phyloP scores from a whole-genome alignment of 1,140 invertebrate genomes.

The Manduca sexta region DNA sequence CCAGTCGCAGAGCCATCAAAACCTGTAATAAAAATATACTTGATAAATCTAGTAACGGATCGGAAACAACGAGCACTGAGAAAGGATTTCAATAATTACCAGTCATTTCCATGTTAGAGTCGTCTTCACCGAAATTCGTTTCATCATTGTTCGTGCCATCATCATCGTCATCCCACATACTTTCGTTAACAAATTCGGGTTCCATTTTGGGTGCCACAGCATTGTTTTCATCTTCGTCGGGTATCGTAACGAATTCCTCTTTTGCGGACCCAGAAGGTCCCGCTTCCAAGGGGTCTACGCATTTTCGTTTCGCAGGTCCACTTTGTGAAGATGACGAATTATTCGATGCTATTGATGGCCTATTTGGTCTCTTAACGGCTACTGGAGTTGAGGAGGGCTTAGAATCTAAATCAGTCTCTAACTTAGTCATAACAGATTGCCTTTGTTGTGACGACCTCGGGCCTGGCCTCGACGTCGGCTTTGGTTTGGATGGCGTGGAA shows the following conservation, averaged over 20 bases:
- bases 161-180: slow-evolving; percentile 72
- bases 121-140: slow-evolving; percentile 72
- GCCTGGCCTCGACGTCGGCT: slow-evolving; percentile 73
- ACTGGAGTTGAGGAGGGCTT: slow-evolving; percentile 73
- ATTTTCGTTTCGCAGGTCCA: slow-evolving; percentile 72
- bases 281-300: slow-evolving; percentile 71
- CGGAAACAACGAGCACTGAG: neutral
- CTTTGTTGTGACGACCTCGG: slow-evolving; percentile 74
- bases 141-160: slow-evolving; percentile 72
- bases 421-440: slow-evolving; percentile 72
- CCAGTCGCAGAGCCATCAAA: slow-evolving; percentile 71
- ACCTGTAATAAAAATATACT: slow-evolving; percentile 32
- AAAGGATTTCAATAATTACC: slow-evolving; percentile 41
- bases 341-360: slow-evolving; percentile 73
- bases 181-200: slow-evolving; percentile 72
- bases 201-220: slow-evolving; percentile 73
- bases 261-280: slow-evolving; percentile 69
- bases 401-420: slow-evolving; percentile 75
- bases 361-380: slow-evolving; percentile 74
- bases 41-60: neutral
- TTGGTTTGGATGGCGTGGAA: slow-evolving; percentile 72
- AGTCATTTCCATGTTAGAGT: slow-evolving; percentile 74
- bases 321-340: slow-evolving; percentile 73
- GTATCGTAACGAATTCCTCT: slow-evolving; percentile 73
- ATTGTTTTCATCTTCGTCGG: slow-evolving; percentile 70